phyloP scores from a whole-genome alignment of 2,888 invertebrate species.

The Trichopoda pennipes region DNA sequence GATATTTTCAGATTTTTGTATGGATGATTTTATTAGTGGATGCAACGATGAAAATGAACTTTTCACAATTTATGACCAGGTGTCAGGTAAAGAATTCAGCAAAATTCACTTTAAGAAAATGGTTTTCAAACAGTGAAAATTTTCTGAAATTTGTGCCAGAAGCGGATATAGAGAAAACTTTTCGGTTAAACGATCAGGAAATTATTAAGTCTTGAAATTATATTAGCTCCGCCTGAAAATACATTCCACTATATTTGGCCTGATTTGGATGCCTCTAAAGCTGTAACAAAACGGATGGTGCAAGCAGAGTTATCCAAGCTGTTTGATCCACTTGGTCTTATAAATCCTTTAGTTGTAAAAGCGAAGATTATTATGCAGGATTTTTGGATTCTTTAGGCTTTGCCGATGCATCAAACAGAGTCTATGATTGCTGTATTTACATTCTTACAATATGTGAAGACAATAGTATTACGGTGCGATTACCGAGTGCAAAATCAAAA shows the following conservation, averaged over 20 bases:
- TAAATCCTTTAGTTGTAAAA: slow-evolving; percentile 34
- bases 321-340: slow-evolving; percentile 55
- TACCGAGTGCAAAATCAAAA: too few species aligned
- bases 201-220: slow-evolving; percentile 56
- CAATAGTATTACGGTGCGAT: too few species aligned
- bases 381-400: slow-evolving; percentile 56
- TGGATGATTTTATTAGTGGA: slow-evolving; percentile 69
- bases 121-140: slow-evolving; percentile 54
- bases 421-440: too few species aligned
- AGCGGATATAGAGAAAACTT: slow-evolving; percentile 28
- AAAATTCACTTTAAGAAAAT: slow-evolving; percentile 63
- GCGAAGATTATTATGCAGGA: slow-evolving; percentile 60
- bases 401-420: too few species aligned
- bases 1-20: slow-evolving; percentile 55
- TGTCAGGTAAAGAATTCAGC: slow-evolving; percentile 46
- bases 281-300: slow-evolving; percentile 46
- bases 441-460: too few species aligned
- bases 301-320: slow-evolving; percentile 39
- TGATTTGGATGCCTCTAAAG: too few species aligned
- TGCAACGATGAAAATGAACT: slow-evolving; percentile 56
- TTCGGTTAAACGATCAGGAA: slow-evolving; percentile 45
- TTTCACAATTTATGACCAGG: slow-evolving; percentile 44
- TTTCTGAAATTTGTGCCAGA: slow-evolving; percentile 30
- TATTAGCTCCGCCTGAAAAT: slow-evolving; percentile 50
- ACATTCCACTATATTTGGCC: slow-evolving; percentile 34